phyloP scores from a whole-genome alignment of 1,140 invertebrate genomes.

The Sminthurides bifidus region DNA sequence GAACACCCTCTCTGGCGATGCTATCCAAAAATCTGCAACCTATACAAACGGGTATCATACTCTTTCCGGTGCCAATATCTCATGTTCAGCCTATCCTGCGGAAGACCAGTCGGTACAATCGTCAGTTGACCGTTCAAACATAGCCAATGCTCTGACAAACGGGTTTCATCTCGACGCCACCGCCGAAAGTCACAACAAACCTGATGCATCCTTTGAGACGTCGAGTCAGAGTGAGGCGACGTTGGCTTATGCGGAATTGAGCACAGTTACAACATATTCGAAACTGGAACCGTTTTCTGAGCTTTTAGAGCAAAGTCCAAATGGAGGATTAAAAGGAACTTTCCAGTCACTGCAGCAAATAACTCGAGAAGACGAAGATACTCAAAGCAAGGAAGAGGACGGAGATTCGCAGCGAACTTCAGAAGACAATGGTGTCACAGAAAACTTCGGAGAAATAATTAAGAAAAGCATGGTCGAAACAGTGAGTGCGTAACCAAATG shows the following conservation, averaged over 20 bases:
- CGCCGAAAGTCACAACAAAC: too few species aligned
- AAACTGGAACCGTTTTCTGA: slow-evolving; percentile 60
- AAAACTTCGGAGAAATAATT: slow-evolving; percentile 83
- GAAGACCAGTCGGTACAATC: too few species aligned
- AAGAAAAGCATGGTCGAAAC: slow-evolving; percentile 86
- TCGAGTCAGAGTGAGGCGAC: slow-evolving; percentile 1
- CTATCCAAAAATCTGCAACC: too few species aligned
- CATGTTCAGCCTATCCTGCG: too few species aligned
- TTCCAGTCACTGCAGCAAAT: slow-evolving; percentile 23
- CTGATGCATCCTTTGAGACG: slow-evolving; percentile 1
- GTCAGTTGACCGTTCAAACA: too few species aligned
- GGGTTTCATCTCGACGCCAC: too few species aligned
- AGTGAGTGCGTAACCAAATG: slow-evolving; percentile 57
- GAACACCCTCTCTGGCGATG: too few species aligned
- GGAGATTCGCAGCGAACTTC: slow-evolving; percentile 13
- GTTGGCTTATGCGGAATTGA: slow-evolving; percentile 24
- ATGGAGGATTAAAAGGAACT: slow-evolving; percentile 32
- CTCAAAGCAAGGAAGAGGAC: slow-evolving; percentile 11
- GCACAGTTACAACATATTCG: slow-evolving; percentile 32
- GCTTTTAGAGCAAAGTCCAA: slow-evolving; percentile 46
- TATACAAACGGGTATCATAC: too few species aligned
- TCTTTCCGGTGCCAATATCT: too few species aligned
- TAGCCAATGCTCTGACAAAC: too few species aligned
- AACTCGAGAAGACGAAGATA: slow-evolving; percentile 14
- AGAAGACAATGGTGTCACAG: slow-evolving; percentile 34